Conservation (phyloP, 1,140 invertebrate genomes). For the Achroia grisella region DNA sequence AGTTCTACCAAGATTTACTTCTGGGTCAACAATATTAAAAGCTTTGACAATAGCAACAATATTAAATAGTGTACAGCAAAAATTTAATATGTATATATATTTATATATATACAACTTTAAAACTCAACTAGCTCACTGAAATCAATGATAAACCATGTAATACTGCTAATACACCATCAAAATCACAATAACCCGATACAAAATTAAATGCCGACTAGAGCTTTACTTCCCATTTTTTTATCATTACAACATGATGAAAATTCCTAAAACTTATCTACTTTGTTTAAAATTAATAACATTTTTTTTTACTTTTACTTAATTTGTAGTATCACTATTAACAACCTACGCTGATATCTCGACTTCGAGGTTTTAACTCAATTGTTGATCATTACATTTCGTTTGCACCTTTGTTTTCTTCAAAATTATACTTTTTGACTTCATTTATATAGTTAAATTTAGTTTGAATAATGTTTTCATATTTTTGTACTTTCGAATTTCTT, state of each 20-base stretch:
- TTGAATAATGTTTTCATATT: too few species aligned
- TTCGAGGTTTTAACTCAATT: conserved; percentile 30
- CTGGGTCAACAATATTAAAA: conserved; percentile 29
- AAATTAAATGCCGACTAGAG: conserved; percentile 31
- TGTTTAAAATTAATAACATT: conserved; percentile 67
- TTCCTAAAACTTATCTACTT: conserved; percentile 60
- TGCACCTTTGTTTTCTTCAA: too few species aligned
- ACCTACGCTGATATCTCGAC: conserved; percentile 61
- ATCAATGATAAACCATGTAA: conserved; percentile 17
- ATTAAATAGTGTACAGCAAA: conserved; percentile 13
- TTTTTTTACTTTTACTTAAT: conserved; percentile 58
- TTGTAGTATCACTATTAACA: conserved; percentile 71
- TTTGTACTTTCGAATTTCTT: too few species aligned
- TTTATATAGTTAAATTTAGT: too few species aligned
- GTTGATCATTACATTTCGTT: too few species aligned
- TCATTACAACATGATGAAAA: conserved; percentile 61
- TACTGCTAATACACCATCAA: conserved; percentile 24
- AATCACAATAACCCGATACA: conserved; percentile 19
- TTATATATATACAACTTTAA: background rate
- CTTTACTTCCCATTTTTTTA: conserved; percentile 20
- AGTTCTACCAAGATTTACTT: too few species aligned
- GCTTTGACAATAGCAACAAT: conserved; percentile 51
- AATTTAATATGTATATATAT: background rate
- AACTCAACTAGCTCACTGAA: conserved; percentile 11
- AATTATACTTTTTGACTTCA: too few species aligned